These are phyloP conservation scores for Nothura maculosa DNA, from an alignment of 2,797 vertebrate species.

Conservation along the genomic window DNA sequence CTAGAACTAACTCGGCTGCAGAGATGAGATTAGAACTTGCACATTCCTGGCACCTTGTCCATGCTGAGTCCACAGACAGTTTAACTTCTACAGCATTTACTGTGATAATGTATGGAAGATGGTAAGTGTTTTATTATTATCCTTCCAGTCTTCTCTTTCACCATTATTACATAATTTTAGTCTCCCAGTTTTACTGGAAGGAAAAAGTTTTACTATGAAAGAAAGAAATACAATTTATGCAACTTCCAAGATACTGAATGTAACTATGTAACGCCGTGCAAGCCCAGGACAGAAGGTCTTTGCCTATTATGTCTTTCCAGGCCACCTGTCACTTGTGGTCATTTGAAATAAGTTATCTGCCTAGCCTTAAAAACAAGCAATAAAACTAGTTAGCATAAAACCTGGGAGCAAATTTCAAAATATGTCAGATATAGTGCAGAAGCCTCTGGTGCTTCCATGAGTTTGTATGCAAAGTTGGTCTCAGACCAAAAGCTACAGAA, in stretches of 20 bases:
- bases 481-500: slow-evolving; percentile 45
- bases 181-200: slow-evolving; percentile 61
- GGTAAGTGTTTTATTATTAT: slow-evolving; percentile 29
- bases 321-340: background rate
- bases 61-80: slow-evolving; percentile 14
- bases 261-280: background rate
- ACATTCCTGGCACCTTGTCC: slow-evolving; percentile 56
- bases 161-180: background rate
- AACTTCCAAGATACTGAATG: slow-evolving; percentile 63
- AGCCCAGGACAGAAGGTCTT: background rate
- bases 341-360: slow-evolving; percentile 13
- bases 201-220: slow-evolving; percentile 53
- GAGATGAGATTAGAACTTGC: slow-evolving; percentile 56
- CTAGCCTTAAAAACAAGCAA: slow-evolving; percentile 25
- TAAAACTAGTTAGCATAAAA: slow-evolving; percentile 8
- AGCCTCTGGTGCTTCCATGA: background rate
- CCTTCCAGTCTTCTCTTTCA: slow-evolving; percentile 45
- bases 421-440: background rate
- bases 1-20: slow-evolving; percentile 53
- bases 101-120: background rate
- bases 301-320: background rate
- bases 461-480: slow-evolving; percentile 34
- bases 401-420: background rate
- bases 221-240: slow-evolving; percentile 66
- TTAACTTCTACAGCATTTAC: slow-evolving; percentile 4